Base-by-base conservation (phyloP, 2,888 invertebrate species). In the Lithophane ornitopus region DNA sequence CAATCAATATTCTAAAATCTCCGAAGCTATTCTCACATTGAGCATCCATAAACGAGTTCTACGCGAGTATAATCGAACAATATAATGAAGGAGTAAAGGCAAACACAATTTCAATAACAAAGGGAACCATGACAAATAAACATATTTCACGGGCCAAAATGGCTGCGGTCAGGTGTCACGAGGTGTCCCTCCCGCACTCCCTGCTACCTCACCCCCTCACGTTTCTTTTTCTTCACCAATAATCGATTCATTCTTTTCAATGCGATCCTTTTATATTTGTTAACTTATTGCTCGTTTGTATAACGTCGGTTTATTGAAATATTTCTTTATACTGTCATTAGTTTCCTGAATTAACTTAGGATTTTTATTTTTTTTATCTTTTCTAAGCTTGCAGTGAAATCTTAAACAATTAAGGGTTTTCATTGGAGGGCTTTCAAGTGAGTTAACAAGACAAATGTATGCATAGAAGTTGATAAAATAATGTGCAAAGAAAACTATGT, bases 71-170 rank as follows among this genome's bases (percentile, higher is more conserved):
- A 96, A 95, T 95, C 96, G 95, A 95, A 96, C 95, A 96, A 96
- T 96, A 95, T 96, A 95, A 95, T 95, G 95, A 95, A 96, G 95
- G 96, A 95, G 96, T 95, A 93, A 96, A 96, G 95, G 95, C 95
- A 96, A 96, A 96, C 95, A 96, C 93, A 93, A 96, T 96, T 96
- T 96, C 94, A 96, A 96, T 96, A 96, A 96, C 96, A 96, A 96
- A 96, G 93, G 94, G 92, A 93, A 91, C 94, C 94, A 95, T 94
- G 95, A 96, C 96, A 96, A 96, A 96, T 96, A 96, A 96, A 96
- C 96, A 96, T 96, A 96, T 96, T 96, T 96, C 96, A 96, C 94
- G 94, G 95, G 93, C 96, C 93, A 95, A 96, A 96, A 96, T 95
- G 96, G 95, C 95, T 95, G 94, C 95, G 96, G 96, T 96, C 96